These are phyloP conservation scores for Glareola pratincola DNA, from an alignment of 2,113 vertebrate species.

Conservation along the genomic window DNA sequence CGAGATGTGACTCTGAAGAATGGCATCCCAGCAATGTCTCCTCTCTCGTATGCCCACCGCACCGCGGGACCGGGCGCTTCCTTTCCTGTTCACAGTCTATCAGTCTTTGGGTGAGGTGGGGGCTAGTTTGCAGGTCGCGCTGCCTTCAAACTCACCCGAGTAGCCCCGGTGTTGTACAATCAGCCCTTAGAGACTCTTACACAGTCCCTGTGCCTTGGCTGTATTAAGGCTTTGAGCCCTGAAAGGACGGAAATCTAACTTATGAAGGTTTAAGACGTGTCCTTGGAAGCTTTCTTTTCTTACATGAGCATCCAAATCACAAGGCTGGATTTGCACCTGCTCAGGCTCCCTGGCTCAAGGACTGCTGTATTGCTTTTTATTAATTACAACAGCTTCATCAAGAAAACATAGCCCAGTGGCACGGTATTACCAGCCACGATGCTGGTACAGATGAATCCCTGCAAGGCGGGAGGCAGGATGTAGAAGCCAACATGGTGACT, in stretches of 20 bases:
- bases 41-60: background rate
- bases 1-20: background rate
- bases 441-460: background rate
- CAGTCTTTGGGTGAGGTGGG: background rate
- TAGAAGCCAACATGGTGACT: fast-evolving
- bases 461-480: background rate
- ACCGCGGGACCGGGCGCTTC: background rate
- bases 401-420: fast-evolving
- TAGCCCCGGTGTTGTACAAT: background rate
- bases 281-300: background rate
- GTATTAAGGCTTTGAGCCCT: background rate
- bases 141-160: background rate
- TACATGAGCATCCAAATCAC: background rate
- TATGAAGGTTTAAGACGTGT: background rate
- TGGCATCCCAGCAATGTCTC: background rate
- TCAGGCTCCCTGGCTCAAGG: background rate
- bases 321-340: background rate
- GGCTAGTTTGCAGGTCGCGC: background rate
- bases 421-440: fast-evolving
- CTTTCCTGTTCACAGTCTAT: background rate
- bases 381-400: background rate
- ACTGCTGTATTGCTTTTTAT: too few species aligned
- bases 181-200: background rate
- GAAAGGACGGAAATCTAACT: background rate
- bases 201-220: background rate